Evolutionary conservation across 2,888 invertebrate genomes (phyloP), one percentile per base, ranked within the genome.

Genomic region (Drosophila rellima): DNA sequence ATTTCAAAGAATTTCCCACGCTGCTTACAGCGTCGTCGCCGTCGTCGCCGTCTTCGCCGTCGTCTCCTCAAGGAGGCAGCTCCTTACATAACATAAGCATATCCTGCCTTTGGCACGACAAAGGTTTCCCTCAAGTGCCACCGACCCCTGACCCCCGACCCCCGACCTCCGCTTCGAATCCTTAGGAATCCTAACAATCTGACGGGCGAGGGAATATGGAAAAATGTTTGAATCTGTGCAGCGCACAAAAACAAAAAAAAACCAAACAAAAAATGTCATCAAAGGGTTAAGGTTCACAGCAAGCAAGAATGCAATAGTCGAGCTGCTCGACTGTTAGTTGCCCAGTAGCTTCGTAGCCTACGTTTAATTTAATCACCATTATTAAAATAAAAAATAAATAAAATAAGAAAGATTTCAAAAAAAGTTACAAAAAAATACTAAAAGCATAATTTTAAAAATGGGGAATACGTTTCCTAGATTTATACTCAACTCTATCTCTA

Each of bases 1-100:
- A 86, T 85, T 86, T 88, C 88, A 85, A 88, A 87, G 88, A 82
- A 86, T 82, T 87, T 87, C 86, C 82, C 86, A 87, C 86, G 86
- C 88, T 87, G 84, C 86, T 86, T 88, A 88, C 75, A 65, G 45
- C 48, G 23, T 26, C 26, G 26, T 23, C 23, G 23, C 7, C 23
- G 1, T 23, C 23, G 7, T 23, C 23, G 23, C 7, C 23, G 23
- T 20, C 20, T 1, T 20, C 20, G 20, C 7, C 23, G 23, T 26
- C 7, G 7, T 39, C 35, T 26, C 23, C 40, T 31, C 23, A 40
- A 51, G 35, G 59, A 48, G 55, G 31, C 56, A 59, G 60, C 57
- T 66, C 55, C 78, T 68, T 64, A 72, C 75, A 76, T 68, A 56
- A 26, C 26, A 26, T 26, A 26, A 51, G 67, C 54, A 76, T 73